Evolutionary conservation across 2,888 invertebrate genomes (phyloP), one percentile per base, ranked within the genome.

Genomic region (Adineta ricciae): DNA sequence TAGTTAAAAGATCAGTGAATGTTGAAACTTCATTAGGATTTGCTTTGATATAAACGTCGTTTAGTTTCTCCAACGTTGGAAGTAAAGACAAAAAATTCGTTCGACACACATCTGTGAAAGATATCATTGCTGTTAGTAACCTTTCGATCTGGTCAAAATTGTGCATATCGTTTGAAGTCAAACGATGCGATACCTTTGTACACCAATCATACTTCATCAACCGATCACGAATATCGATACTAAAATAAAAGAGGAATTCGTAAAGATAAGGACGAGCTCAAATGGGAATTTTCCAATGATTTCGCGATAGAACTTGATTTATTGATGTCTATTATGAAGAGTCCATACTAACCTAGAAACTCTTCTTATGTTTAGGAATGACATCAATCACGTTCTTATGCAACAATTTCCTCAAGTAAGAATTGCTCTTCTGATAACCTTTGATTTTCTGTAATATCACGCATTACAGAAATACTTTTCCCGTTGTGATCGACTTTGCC

Each of bases 131-230:
- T 19, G 87, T 86, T 11, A 90, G 86, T n/a, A 90, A 89, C 86
- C 90, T 90, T 86, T 91, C 91, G 50, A 89, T 87, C 21, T 87
- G 87, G 86, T 91, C 90, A 84, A 90, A 89, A 19, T 90, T 52
- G 2, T 84, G 21, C 9, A n/a, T 8, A 41, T 78, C 90, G 7
- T 88, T 87, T 5, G 87, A 64, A 1, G 86, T 83, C 21, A 90
- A 87, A 21, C 89, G 87, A 1, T 87, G 82, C 9, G 88, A 87
- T 19, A 90, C 85, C 9, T 87, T 84, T 2, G 88, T 86, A 87
- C 91, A 91, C 89, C 90, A 90, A 21, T 89, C 89, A 41, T 88
- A 87, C 41, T 89, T 88, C 8, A 87, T 49, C 86, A 90, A 86
- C 8, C 87, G 87, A 52, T 88, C 87, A 83, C 87, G 85, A 8